A percentile compares a stretch with the other conserved stretches of the same genome.
Conservation (phyloP, 2,113 vertebrate genomes). For the Xiphophorus hellerii region DNA sequence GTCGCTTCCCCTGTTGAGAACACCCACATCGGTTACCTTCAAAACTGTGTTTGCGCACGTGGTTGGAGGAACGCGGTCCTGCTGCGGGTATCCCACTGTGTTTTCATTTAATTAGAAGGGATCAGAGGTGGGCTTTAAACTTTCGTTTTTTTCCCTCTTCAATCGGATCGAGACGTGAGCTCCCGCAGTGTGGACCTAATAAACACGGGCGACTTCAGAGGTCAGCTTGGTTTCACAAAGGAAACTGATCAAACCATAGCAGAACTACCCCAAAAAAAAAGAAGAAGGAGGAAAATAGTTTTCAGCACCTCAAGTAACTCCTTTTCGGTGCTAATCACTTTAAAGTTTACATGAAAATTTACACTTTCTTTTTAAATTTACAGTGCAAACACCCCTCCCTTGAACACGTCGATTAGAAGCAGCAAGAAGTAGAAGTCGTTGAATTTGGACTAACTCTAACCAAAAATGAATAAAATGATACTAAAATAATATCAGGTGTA, state of each 20-base stretch:
- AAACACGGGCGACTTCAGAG: conserved; percentile 54
- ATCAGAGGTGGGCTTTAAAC: conserved; percentile 71
- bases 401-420: too few species aligned
- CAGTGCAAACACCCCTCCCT: not conserved
- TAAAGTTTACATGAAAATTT: conserved; percentile 21
- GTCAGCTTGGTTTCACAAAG: conserved; percentile 54
- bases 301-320: not conserved
- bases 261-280: not conserved
- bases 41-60: conserved; percentile 24
- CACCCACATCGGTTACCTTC: conserved; percentile 44
- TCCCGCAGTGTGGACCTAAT: conserved; percentile 63
- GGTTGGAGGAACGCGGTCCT: conserved; percentile 23
- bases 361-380: not conserved
- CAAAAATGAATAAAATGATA: too few species aligned
- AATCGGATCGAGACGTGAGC: conserved; percentile 44
- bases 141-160: conserved; percentile 48
- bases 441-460: too few species aligned
- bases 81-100: conserved; percentile 62
- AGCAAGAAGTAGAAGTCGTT: too few species aligned
- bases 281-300: not conserved
- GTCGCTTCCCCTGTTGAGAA: conserved; percentile 43
- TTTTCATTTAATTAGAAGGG: conserved; percentile 74
- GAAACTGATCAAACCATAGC: conserved; percentile 44
- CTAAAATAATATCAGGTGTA: too few species aligned
- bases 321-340: conserved; percentile 28